These are phyloP conservation scores for Gephyroberyx darwinii DNA, from an alignment of 2,797 vertebrate genomes.

Conservation along the genomic window DNA sequence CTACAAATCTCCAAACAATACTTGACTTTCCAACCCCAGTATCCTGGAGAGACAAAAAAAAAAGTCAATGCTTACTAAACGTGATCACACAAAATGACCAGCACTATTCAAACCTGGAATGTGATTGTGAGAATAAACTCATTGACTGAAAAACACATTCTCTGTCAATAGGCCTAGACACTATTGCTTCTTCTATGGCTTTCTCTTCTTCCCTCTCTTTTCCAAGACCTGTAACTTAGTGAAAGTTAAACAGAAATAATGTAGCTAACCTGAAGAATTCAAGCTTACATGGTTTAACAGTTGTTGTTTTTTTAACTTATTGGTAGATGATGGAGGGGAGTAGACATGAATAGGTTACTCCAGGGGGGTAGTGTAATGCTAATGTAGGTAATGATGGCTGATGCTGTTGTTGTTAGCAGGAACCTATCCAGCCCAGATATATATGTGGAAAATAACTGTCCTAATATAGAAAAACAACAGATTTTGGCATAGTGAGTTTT, in stretches of 20 bases:
- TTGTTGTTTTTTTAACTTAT: neutral
- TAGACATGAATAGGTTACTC: neutral
- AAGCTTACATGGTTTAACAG: too few relatives aligned
- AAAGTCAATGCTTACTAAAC: slow-evolving; percentile 30
- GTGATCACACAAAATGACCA: slow-evolving; percentile 8
- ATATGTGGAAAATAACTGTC: neutral
- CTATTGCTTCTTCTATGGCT: neutral
- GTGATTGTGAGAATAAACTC: neutral
- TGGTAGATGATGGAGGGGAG: neutral
- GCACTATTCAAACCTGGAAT: neutral
- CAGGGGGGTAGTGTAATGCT: neutral
- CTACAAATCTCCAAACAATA: slow-evolving; percentile 94
- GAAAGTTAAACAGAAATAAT: neutral
- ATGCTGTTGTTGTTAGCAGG: neutral
- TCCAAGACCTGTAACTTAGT: neutral
- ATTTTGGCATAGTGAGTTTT: neutral
- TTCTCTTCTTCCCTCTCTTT: neutral
- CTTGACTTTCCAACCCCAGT: slow-evolving; percentile 90
- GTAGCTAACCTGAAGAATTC: neutral
- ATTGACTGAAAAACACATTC: slow-evolving; percentile 14
- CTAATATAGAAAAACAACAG: neutral
- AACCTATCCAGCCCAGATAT: neutral
- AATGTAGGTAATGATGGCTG: neutral
- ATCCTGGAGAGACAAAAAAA: slow-evolving; percentile 74
- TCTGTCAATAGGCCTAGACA: slow-evolving; percentile 17